Base-by-base conservation (phyloP, 2,888 invertebrate genomes). In the Amphipoea oculea region DNA sequence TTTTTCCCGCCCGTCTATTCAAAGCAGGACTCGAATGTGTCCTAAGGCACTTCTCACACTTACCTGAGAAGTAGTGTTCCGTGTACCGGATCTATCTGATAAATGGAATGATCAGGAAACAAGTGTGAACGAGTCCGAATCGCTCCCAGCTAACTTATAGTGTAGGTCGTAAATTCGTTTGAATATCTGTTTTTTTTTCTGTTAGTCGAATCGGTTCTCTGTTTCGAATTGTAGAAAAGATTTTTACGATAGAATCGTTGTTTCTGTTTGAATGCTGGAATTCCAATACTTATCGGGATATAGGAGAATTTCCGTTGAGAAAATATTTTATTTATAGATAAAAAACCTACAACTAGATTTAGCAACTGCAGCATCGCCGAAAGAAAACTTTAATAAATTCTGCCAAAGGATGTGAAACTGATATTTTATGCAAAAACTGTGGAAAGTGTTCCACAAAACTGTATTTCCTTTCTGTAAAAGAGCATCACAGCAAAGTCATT, bases 61-160 rank as follows among this genome's bases (percentile, higher is more conserved):
- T 90, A 94, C 93, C 91, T 92, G 92, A 85, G 86, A 92, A 94
- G 94, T 94, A 94, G 91, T 90, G 88, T 94, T 94, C 86, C 94
- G 74, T 94, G 94, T 94, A 83, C 85, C 86, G 88, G 88, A 91
- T 91, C 85, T 91, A 87, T 83, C 89, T 91, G 90, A 93, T 94
- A 94, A 93, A 93, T 92, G 89, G 89, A 92, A 90, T 89, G 91
- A 92, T 94, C 91, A 93, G 89, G 89, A 89, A 92, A 93, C 92
- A 92, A 92, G 89, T 89, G 89, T 86, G 88, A 83, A 85, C 83
- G 78, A 81, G 75, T 62, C 81, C 69, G 67, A 83, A 81, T 70
- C 80, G 83, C 79, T 86, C 42, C 83, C 68, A 83, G 84, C 83
- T 77, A 82, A 84, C 86, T 87, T 86, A 74, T 79, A 82, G 72